Conservation (phyloP, 2,797 vertebrate genomes). For the Rhyacichthys aspro region DNA sequence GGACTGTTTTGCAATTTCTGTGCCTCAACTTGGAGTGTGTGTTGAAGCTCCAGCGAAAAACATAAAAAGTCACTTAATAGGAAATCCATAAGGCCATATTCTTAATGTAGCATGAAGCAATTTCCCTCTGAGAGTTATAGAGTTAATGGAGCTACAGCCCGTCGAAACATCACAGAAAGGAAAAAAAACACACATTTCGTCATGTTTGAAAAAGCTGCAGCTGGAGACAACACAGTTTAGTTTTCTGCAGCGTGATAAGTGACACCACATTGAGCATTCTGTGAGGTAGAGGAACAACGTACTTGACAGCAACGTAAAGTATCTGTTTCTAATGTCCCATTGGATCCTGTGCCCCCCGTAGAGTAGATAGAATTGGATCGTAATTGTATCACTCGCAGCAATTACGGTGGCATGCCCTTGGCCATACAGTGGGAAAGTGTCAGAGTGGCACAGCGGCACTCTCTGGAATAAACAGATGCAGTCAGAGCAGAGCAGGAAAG, state of each 20-base stretch:
- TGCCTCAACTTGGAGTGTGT: not conserved
- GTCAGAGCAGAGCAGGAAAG: constrained; percentile 6
- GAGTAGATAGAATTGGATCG: constrained; percentile 68
- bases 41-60: constrained; percentile 21
- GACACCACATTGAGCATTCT: constrained; percentile 22
- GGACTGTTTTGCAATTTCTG: constrained; percentile 5
- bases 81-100: constrained; percentile 60
- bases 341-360: constrained; percentile 55
- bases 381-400: constrained; percentile 73
- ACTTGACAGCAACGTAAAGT: constrained; percentile 63
- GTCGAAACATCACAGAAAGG: constrained; percentile 44
- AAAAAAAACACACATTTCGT: constrained; percentile 29
- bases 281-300: constrained; percentile 27
- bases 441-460: constrained; percentile 32
- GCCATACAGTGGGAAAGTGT: constrained; percentile 50
- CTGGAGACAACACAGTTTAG: constrained; percentile 22
- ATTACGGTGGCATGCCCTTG: constrained; percentile 68
- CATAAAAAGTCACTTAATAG: constrained; percentile 54
- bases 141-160: constrained; percentile 65
- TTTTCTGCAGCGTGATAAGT: constrained; percentile 20
- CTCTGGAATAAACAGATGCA: constrained; percentile 17
- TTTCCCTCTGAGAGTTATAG: constrained; percentile 56
- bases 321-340: constrained; percentile 64
- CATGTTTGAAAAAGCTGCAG: constrained; percentile 24
- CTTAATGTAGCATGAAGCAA: constrained; percentile 66